Base-by-base conservation (phyloP, 2,113 vertebrate species). In the Canis aureus region DNA sequence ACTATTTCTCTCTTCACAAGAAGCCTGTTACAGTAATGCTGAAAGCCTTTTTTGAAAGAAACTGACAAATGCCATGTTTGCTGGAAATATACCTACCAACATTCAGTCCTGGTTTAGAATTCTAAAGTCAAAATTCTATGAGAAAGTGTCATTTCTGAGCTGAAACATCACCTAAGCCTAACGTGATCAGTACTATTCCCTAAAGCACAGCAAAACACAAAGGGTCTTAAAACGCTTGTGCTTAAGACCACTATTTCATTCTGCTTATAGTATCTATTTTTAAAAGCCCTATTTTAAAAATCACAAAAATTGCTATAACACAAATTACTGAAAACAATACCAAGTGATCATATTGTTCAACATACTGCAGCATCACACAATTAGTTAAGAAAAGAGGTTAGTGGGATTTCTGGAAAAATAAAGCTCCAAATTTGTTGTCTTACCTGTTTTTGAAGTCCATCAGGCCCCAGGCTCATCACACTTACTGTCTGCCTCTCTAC, bases 71-170 rank as follows among this genome's bases (percentile, higher is more conserved):
- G 22, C 7, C 2, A 27, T 38, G 35, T 7, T 4, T 83, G 27
- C 32, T 53, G 9, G 62, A 91, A 49, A 89, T 13, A 20, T 5
- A 38, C 29, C 49, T 20, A 53, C 3, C 10, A 57, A 62, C 9
- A 25, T 49, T 69, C 55, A 88, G 22, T 11, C 62, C 5, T 29
- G 2, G 38, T 29, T 86, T 57, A 78, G 74, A 82, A 73, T 53
- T 78, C 69, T 73, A 29, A 55, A 62, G 25, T 64, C 49, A 38
- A 35, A 22, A 32, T 29, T 81, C 29, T 67, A 10, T 0, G 5
- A 49, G 64, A 76, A 91, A 89, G 23, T 32, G 29, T 89, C 35
- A 19, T 49, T 60, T 96, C 83, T 71, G 32, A 81, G 57, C 32
- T 9, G 19, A 64, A 38, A 62, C 25, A 22, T 64, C 55, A 53